Evolutionary conservation across 53 echinoderm and acorn worm genomes (phyloP).

Genomic region (Patiria pectinifera): DNA sequence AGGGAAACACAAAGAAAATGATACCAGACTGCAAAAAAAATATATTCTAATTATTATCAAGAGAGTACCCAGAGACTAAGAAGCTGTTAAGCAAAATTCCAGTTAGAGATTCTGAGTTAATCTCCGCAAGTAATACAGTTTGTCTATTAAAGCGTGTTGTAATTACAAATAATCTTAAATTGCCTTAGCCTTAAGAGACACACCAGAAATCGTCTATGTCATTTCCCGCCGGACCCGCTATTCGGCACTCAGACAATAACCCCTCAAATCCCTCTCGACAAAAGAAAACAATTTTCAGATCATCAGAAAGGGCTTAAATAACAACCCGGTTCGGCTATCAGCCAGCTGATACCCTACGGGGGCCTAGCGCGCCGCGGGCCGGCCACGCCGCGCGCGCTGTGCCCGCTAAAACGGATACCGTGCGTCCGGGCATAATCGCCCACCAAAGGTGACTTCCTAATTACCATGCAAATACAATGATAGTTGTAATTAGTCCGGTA

Average conservation of each 20-base stretch:
- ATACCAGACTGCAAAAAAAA: too few species aligned
- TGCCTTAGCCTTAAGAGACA: not conserved
- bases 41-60: not conserved
- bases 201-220: not conserved
- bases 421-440: not conserved
- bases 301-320: conserved; percentile 43
- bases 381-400: not conserved
- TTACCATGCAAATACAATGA: conserved; percentile 57
- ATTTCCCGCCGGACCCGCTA: conserved; percentile 16
- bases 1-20: too few species aligned
- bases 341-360: conserved; percentile 49
- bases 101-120: not conserved
- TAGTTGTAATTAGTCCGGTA: conserved; percentile 19
- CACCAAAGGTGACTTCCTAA: conserved; percentile 21
- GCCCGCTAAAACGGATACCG: not conserved
- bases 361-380: conserved; percentile 4
- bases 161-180: conserved; percentile 32
- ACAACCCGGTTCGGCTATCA: conserved; percentile 1
- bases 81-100: not conserved
- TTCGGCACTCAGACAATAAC: conserved; percentile 25
- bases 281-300: conserved; percentile 52
- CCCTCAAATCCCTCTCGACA: conserved; percentile 21
- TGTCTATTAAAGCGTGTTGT: conserved; percentile 22
- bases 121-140: conserved; percentile 8
- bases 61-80: not conserved